Base-by-base conservation (phyloP, 2,797 vertebrate species). In the Chromobotia macracanthus region DNA sequence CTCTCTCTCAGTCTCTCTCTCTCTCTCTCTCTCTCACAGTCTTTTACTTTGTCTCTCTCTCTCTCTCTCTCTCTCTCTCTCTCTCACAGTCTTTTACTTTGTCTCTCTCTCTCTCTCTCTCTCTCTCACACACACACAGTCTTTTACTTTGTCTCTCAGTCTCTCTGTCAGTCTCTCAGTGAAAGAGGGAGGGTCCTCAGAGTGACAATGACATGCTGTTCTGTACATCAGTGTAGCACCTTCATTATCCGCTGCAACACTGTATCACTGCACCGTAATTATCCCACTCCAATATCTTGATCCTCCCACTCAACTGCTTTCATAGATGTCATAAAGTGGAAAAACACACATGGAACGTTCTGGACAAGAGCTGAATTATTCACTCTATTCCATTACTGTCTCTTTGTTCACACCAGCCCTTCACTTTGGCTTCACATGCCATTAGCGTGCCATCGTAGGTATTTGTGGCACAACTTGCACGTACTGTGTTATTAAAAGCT, bases 311-410 rank as follows among this genome's bases (percentile, higher is more conserved):
- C 84, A 77, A 82, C 81, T 55, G 75, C 84, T 80, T 76, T 84
- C 67, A 11, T 68, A 89, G 84, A 88, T 80, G 84, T 90, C 88
- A 90, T 88, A 90, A 90, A 88, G 83, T 73, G 10, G 16, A 16
- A 23, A 44, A 50, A n/a, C 19, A 28, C 81, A 88, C 82, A 81
- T 53, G 77, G 88, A 87, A 89, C 80, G 87, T 83, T 77, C 74
- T 74, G 80, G 87, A 88, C 82, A 83, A n/a, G 80, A 80, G 75
- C 83, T 92, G 87, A 91, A 92, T 92, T 90, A 92, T 92, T 91
- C 85, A 91, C 90, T 87, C 18, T 61, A 69, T 82, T 77, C 18
- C 41, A 75, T 79, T 67, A 72, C 41, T n/a, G 53, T 9, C 56
- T 44, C 18, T 48, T 65, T 41, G 21, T 61, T 31, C 28, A 46